phyloP scores from a whole-genome alignment of 2,797 vertebrate genomes.

The Steatocranus sp. region DNA sequence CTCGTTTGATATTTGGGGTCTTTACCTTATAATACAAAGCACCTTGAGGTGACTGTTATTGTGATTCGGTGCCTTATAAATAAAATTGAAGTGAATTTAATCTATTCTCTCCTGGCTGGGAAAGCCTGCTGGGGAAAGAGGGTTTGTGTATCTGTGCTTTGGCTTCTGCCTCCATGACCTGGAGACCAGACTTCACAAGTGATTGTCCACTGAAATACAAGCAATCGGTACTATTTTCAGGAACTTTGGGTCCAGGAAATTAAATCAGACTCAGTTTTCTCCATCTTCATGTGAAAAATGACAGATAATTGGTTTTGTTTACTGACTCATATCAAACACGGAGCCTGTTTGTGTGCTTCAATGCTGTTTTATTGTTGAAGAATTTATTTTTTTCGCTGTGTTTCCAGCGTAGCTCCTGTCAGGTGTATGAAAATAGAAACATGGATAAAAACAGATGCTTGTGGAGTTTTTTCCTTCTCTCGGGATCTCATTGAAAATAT shows the following conservation, averaged over 20 bases:
- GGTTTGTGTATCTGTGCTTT: not conserved
- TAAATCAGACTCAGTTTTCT: not conserved
- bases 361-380: not conserved
- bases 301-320: not conserved
- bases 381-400: not conserved
- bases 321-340: not conserved
- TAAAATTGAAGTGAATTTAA: not conserved
- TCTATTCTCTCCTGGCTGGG: not conserved
- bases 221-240: not conserved
- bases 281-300: not conserved
- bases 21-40: not conserved
- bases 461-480: not conserved
- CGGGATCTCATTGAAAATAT: conserved; percentile 8
- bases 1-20: not conserved
- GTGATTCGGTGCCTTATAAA: not conserved
- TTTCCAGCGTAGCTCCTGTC: not conserved
- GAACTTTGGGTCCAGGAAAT: not conserved
- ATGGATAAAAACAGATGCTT: not conserved
- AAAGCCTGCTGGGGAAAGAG: not conserved
- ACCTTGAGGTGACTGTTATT: not conserved
- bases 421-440: not conserved
- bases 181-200: not conserved
- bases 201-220: not conserved
- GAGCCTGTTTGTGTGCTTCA: not conserved
- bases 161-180: not conserved